Conservation (phyloP, 2,113 vertebrate species). For the Ophthalmolycus amberensis region DNA sequence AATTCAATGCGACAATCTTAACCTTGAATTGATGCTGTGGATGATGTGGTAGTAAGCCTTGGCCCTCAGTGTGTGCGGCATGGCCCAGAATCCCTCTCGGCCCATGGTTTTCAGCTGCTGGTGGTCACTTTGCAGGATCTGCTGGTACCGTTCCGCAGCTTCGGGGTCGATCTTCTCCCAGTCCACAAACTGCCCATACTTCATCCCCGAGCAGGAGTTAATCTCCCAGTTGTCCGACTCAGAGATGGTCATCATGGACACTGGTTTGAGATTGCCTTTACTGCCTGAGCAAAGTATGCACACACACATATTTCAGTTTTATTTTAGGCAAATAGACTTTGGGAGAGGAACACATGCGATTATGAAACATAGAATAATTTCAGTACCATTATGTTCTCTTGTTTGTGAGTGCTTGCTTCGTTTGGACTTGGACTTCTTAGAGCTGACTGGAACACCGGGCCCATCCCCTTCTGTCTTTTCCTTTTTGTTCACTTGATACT, state of each 20-base stretch:
- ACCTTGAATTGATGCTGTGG: slow-evolving; percentile 82
- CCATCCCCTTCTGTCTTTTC: slow-evolving; percentile 39
- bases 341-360: not conserved
- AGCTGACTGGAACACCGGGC: slow-evolving; percentile 13
- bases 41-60: slow-evolving; percentile 88
- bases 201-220: slow-evolving; percentile 74
- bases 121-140: slow-evolving; percentile 72
- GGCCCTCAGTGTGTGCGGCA: slow-evolving; percentile 81
- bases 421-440: slow-evolving; percentile 70
- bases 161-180: slow-evolving; percentile 86
- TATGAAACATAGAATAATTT: not conserved
- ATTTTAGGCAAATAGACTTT: not conserved
- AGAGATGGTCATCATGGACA: slow-evolving; percentile 83
- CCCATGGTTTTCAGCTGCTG: slow-evolving; percentile 86
- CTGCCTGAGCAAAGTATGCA: slow-evolving; percentile 65
- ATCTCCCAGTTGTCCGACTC: slow-evolving; percentile 86
- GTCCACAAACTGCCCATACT: slow-evolving; percentile 87
- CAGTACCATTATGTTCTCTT: slow-evolving; percentile 73
- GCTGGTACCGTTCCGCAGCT: slow-evolving; percentile 61
- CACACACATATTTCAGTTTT: not conserved
- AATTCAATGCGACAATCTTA: not conserved
- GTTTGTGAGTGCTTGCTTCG: slow-evolving; percentile 45
- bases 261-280: slow-evolving; percentile 63
- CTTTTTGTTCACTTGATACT: slow-evolving; percentile 39
- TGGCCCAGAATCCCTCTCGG: slow-evolving; percentile 86